phyloP scores from a whole-genome alignment of 2,797 vertebrate species.

The Nannoperca obscura region DNA sequence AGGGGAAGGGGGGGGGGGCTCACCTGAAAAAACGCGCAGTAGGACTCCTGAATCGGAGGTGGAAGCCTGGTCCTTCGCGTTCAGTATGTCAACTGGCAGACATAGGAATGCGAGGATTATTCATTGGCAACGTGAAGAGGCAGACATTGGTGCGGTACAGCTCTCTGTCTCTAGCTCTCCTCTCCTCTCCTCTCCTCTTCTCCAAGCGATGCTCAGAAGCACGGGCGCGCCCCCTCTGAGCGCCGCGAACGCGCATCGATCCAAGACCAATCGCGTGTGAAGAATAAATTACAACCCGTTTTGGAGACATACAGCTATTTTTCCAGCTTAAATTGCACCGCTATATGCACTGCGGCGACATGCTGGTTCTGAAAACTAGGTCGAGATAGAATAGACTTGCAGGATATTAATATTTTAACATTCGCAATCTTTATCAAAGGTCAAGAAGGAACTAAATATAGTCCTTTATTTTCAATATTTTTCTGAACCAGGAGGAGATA shows the following conservation, averaged over 20 bases:
- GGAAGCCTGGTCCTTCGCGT: constrained; percentile 71
- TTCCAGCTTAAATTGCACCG: constrained; percentile 9
- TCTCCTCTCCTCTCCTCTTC: constrained; percentile 50
- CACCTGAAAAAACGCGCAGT: constrained; percentile 76
- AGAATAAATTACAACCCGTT: constrained; percentile 77
- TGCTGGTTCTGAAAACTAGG: constrained; percentile 1
- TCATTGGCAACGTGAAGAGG: constrained; percentile 77
- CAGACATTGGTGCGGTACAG: constrained; percentile 73
- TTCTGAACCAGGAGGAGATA: background rate
- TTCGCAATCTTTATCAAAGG: constrained; percentile 3
- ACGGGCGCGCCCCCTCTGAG: constrained; percentile 70
- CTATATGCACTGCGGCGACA: constrained; percentile 17
- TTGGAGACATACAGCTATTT: constrained; percentile 46
- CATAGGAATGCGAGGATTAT: constrained; percentile 80
- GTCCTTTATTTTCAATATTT: background rate
- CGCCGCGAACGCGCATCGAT: constrained; percentile 81
- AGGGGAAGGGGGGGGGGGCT: constrained; percentile 36
- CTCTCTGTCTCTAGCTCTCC: constrained; percentile 51
- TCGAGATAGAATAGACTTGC: background rate
- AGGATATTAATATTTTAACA: constrained; percentile 6
- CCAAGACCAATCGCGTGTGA: constrained; percentile 78
- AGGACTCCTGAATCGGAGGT: constrained; percentile 76
- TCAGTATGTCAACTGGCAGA: constrained; percentile 80
- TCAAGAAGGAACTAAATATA: constrained; percentile 6
- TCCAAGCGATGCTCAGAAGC: constrained; percentile 75